These are phyloP conservation scores for Prunella strophiata DNA, from an alignment of 2,797 vertebrate species.

Conservation along the genomic window DNA sequence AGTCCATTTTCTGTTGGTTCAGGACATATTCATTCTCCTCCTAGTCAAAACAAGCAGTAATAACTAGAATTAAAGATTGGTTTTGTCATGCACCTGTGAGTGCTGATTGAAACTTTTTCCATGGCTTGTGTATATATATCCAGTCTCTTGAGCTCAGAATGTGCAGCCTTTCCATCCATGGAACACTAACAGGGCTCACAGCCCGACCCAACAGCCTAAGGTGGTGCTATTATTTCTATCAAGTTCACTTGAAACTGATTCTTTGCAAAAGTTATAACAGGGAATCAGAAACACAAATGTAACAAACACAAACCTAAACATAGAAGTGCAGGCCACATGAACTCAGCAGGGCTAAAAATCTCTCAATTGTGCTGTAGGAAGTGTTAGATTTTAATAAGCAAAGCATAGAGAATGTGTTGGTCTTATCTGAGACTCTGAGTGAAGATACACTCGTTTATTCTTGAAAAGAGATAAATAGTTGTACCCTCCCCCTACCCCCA, in stretches of 20 bases:
- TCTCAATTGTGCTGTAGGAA: background rate
- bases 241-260: background rate
- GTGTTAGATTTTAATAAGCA: background rate
- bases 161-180: background rate
- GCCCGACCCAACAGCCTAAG: background rate
- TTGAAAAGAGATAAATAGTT: background rate
- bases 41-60: conserved; percentile 13
- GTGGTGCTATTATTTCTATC: background rate
- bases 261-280: background rate
- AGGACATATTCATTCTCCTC: background rate
- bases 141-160: background rate
- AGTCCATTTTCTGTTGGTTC: background rate
- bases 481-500: background rate
- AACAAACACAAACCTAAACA: background rate
- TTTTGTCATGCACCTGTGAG: background rate
- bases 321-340: background rate
- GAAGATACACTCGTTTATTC: background rate
- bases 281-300: background rate
- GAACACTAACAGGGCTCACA: background rate
- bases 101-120: background rate
- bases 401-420: background rate
- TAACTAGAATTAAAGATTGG: background rate
- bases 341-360: background rate
- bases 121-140: background rate
- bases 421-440: background rate